Base-by-base conservation (phyloP, 2,888 invertebrate species). In the Euspilapteryx auroguttella region DNA sequence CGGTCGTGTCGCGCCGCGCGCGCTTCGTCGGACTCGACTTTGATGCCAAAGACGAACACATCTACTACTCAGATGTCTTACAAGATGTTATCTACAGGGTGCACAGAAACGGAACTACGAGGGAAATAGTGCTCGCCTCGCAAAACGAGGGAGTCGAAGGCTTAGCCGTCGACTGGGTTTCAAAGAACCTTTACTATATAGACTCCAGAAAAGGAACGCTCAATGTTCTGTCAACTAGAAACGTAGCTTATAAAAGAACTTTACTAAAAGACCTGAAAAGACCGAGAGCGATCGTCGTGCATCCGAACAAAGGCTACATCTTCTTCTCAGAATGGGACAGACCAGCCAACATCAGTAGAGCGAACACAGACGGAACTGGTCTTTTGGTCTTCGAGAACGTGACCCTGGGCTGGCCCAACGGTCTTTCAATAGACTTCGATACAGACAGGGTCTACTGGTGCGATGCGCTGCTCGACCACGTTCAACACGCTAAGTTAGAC, bases 81-180 rank as follows among this genome's bases (percentile, higher is more conserved):
- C 91, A 95, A 64, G 94, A 96, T 55, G 95, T 95, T 0, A 95
- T 95, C 37, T 93, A 94, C 55, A 71, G 88, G 12, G 86, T 89
- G 0, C 87, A 87, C 43, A 79, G 87, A 34, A 89, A 88, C 42
- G 89, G 89, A 25, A 86, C 87, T 0, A 82, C 87, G 0, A 81
- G 86, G 14, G 93, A 94, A 63, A 94, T 93, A 31, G 94, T 97
- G 0, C 58, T 96, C 21, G 94, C 96, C 1, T 94, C 94, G 1
- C 95, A 96, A 54, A 96, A 97, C 51, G 96, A 96, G 65, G 96
- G 96, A 0, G 95, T 96, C 1, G 96, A 97, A 69, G 95, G 96
- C 0, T 68, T 97, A 31, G 94, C 95, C 0, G 89, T 95, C 1
- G 95, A 97, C 55, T 97, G 96, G 96, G 92, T 89, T 0, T 87